phyloP scores from a whole-genome alignment of 2,113 vertebrate species.

The Oreamnos americanus region DNA sequence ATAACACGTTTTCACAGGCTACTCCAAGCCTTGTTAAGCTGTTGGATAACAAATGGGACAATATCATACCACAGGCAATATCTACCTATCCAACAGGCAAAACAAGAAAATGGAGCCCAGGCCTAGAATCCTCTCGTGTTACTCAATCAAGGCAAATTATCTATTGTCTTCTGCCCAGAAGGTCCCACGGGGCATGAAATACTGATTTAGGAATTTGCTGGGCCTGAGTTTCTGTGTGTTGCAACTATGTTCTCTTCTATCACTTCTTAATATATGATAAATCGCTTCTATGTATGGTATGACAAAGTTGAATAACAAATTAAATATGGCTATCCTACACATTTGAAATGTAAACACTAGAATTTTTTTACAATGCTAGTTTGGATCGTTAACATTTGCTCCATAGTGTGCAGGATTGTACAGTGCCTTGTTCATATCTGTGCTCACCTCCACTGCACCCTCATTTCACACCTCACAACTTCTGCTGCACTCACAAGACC shows the following conservation, averaged over 20 bases:
- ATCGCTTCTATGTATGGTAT: constrained; percentile 6
- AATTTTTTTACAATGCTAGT: background rate
- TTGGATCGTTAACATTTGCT: background rate
- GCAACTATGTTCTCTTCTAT: constrained; percentile 16
- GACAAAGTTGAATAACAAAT: constrained; percentile 38
- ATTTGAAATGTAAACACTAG: constrained; percentile 18
- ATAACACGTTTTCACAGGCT: constrained; percentile 1
- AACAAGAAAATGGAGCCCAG: constrained; percentile 52
- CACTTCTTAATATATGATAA: constrained; percentile 37
- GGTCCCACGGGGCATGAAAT: constrained; percentile 52
- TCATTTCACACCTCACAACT: background rate
- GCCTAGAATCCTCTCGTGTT: constrained; percentile 13
- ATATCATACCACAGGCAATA: constrained; percentile 32
- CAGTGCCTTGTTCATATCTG: background rate
- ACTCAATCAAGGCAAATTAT: constrained; percentile 56
- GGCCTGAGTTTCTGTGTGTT: constrained; percentile 40
- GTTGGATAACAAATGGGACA: constrained; percentile 51
- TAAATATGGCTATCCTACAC: constrained; percentile 45
- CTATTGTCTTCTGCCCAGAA: constrained; percentile 55
- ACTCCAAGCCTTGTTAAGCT: background rate
- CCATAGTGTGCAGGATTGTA: background rate
- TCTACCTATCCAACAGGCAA: constrained; percentile 35
- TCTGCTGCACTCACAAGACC: background rate
- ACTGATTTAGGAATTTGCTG: constrained; percentile 54
- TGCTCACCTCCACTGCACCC: background rate